Conservation (phyloP, 2,797 vertebrate genomes). For the Capromys pilorides region DNA sequence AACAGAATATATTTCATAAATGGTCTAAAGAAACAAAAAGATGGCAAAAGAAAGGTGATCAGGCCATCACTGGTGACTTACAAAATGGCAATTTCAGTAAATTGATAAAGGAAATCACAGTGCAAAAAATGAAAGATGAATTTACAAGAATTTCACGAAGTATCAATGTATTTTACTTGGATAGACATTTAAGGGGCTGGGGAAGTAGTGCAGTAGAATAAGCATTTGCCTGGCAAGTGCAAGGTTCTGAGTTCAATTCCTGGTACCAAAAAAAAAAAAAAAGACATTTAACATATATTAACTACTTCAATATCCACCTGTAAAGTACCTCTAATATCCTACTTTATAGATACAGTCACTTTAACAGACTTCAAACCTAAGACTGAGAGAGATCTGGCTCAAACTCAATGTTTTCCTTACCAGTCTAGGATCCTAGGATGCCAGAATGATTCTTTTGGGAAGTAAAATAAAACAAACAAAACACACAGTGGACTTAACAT, state of each 20-base stretch:
- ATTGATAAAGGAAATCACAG: conserved; percentile 18
- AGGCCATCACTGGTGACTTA: neutral
- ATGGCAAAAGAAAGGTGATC: neutral
- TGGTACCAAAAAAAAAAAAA: no score
- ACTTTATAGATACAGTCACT: conserved; percentile 25
- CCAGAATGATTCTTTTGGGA: neutral
- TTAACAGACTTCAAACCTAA: conserved; percentile 53
- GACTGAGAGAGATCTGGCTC: neutral
- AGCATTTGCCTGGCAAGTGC: no score
- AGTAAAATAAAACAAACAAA: conserved; percentile 37
- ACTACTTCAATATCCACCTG: neutral
- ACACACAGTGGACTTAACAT: neutral
- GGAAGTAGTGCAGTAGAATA: no score
- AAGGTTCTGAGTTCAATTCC: no score
- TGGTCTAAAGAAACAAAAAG: neutral
- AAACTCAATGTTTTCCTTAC: conserved; percentile 44
- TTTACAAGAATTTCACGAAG: conserved; percentile 33
- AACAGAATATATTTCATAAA: conserved; percentile 29
- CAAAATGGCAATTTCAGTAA: neutral
- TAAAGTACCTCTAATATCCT: conserved; percentile 6
- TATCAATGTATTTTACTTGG: neutral
- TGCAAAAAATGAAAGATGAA: neutral
- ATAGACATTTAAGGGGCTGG: neutral
- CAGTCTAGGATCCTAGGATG: neutral
- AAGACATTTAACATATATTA: neutral